Percentiles rank a stretch among this genome's conserved stretches.
These are phyloP conservation scores for Xenus cinereus DNA, from an alignment of 2,113 vertebrate species.

Conservation along the genomic window DNA sequence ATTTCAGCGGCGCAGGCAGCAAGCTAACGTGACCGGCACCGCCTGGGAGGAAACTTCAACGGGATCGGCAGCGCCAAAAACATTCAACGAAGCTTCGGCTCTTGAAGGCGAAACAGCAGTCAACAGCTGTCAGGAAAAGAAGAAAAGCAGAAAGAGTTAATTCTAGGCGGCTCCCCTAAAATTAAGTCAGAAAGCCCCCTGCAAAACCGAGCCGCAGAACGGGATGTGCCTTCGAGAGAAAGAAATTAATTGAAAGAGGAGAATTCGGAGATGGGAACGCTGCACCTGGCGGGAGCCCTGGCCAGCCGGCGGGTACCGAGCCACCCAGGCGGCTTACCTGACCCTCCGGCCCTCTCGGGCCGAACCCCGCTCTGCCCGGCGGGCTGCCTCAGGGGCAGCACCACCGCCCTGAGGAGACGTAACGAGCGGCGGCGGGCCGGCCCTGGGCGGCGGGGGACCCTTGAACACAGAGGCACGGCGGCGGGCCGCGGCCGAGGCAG, in stretches of 20 bases:
- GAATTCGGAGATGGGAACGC: fast-evolving
- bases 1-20: neutral
- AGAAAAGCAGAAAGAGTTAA: neutral
- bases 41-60: neutral
- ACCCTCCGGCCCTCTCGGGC: neutral
- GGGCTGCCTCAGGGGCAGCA: neutral
- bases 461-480: too few species aligned
- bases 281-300: neutral
- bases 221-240: too few species aligned
- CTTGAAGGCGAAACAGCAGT: neutral
- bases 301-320: neutral
- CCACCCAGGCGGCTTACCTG: neutral
- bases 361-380: too few species aligned
- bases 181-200: too few species aligned
- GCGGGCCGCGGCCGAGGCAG: neutral
- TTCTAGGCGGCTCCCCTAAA: neutral
- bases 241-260: too few species aligned
- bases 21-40: neutral
- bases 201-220: neutral
- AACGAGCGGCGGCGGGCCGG: too few species aligned
- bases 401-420: neutral
- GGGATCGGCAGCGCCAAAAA: fast-evolving
- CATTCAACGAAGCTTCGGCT: neutral
- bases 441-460: too few species aligned
- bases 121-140: neutral